Percentiles rank a stretch among this genome's conserved stretches.
Conservation (phyloP, 1,140 invertebrate genomes). For the Leptonema lineaticorne region DNA sequence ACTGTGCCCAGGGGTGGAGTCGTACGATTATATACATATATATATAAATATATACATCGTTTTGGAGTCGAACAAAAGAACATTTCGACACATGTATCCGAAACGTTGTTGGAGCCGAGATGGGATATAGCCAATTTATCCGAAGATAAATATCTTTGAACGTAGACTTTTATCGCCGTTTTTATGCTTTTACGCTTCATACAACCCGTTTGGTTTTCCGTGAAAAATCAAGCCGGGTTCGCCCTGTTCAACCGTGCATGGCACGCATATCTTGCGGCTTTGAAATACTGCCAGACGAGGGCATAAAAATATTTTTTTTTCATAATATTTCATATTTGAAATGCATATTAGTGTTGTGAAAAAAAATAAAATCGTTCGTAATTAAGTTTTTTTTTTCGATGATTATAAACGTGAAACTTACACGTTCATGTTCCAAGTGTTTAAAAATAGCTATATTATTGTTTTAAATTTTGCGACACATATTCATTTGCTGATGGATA, state of each 20-base stretch:
- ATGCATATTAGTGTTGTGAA: too few species aligned
- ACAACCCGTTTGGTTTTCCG: constrained; percentile 28
- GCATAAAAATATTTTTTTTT: neutral
- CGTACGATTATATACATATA: neutral
- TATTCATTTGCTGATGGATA: too few species aligned
- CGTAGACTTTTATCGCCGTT: constrained; percentile 34
- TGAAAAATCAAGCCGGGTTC: constrained; percentile 27
- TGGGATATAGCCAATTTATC: constrained; percentile 34
- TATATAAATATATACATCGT: neutral
- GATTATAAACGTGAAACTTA: too few species aligned
- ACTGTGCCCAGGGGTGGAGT: constrained; percentile 10
- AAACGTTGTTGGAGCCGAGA: neutral
- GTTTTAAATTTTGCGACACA: too few species aligned
- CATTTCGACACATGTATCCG: too few species aligned
- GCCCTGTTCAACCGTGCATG: constrained; percentile 20
- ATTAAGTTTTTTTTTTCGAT: too few species aligned
- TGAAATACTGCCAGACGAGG: constrained; percentile 12
- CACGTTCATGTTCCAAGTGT: too few species aligned
- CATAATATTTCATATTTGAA: too few species aligned
- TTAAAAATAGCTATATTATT: too few species aligned
- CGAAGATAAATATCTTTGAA: constrained; percentile 35
- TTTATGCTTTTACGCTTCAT: constrained; percentile 35
- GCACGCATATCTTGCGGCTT: constrained; percentile 22
- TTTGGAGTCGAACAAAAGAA: too few species aligned
- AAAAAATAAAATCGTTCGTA: too few species aligned